These are phyloP conservation scores for Leiothrix lutea DNA, from an alignment of 2,113 vertebrate genomes.

Conservation along the genomic window DNA sequence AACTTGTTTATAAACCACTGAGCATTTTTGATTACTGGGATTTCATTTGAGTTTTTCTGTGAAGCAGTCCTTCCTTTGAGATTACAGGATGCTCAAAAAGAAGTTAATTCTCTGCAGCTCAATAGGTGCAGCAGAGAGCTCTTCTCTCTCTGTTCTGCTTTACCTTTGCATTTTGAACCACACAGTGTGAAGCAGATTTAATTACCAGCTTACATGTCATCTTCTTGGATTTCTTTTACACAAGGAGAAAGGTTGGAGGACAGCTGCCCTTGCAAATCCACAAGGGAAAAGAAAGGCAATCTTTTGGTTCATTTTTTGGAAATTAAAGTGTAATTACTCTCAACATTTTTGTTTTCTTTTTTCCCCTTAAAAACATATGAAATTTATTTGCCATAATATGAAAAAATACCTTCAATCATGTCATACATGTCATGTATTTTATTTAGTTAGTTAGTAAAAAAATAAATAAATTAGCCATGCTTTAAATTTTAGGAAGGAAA, in stretches of 20 bases:
- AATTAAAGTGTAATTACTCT: neutral
- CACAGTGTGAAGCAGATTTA: conserved; percentile 31
- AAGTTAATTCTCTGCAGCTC: conserved; percentile 19
- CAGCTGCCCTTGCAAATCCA: neutral
- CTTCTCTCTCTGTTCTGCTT: neutral
- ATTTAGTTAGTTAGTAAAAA: neutral
- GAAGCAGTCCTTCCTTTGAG: neutral
- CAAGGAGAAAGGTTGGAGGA: neutral
- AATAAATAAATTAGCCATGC: accelerated
- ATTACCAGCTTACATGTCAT: neutral
- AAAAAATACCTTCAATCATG: neutral
- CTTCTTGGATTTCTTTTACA: neutral
- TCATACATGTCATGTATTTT: neutral
- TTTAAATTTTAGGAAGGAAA: neutral
- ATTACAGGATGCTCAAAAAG: neutral
- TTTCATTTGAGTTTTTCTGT: neutral
- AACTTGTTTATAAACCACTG: neutral
- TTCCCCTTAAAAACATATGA: neutral
- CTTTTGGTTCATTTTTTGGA: neutral
- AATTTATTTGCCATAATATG: neutral
- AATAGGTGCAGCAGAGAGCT: conserved; percentile 3
- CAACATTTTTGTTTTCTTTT: neutral
- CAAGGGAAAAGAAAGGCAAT: neutral
- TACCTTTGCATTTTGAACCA: conserved; percentile 37
- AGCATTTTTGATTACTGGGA: neutral